Base-by-base conservation (phyloP, 2,888 invertebrate species). In the Scrobipalpa atriplicella region DNA sequence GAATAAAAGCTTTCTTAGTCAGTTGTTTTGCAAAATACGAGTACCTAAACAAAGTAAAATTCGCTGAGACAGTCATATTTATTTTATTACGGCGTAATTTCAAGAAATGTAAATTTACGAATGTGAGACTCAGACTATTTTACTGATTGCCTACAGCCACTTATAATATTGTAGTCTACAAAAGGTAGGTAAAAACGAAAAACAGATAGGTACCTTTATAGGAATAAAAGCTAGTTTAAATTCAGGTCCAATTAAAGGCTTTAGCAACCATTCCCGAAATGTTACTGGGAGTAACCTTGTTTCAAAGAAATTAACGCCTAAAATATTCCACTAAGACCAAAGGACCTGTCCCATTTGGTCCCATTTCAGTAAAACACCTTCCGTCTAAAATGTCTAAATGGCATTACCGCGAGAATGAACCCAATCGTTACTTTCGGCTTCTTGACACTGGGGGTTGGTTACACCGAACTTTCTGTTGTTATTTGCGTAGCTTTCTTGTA, bases 401-500 rank as follows among this genome's bases (percentile, higher is more conserved):
- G 58, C 36, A 58, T 58, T 58, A 58, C 58, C 36, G 58, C 36
- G 36, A 58, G 16, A 58, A 58, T 36, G 36, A 29, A 1, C 58
- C 29, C 36, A 11, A 58, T 58, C 58, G 58, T 13, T 58, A 36
- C 21, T 54, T 54, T 54, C 13, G 29, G 5, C 58, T 36, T 36
- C n/a, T 36, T 13, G 54, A 9, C 19, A 21, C n/a, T 9, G 36
- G 29, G 3, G 1, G 29, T n/a, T 11, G 0, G 5, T 58, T 36
- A 58, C 58, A 58, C 58, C 58, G 36, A 58, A 58, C 29, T 54
- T 54, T 54, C 5, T 16, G n/a, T n/a, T n/a, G 1, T 21, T 29
- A 54, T 54, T 29, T 54, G 16, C 1, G n/a, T 47, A n/a, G n/a
- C 47, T 47, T 47, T n/a, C 47, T 39, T 39, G 9, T 39, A 10